Evolutionary conservation across 2,888 invertebrate species (phyloP).

Genomic region (Drosophila kuntzei): DNA sequence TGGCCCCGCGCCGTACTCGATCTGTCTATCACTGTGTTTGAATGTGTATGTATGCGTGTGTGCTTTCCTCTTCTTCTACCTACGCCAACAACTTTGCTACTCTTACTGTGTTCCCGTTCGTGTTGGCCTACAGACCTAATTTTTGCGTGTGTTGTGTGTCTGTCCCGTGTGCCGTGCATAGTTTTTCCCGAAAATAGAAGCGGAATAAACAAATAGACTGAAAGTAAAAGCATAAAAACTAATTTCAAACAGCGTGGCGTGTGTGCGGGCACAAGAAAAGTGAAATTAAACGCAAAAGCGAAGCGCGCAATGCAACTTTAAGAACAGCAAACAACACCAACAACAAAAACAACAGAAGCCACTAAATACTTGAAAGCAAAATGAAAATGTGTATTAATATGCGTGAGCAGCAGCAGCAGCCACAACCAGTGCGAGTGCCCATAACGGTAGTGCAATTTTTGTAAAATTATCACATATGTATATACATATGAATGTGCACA

Average conservation of each 20-base stretch:
- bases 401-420: slow-evolving; percentile 23
- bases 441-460: slow-evolving; percentile 45
- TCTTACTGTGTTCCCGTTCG: slow-evolving; percentile 81
- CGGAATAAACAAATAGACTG: slow-evolving; percentile 60
- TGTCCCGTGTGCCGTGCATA: slow-evolving; percentile 68
- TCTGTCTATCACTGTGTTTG: slow-evolving; percentile 28
- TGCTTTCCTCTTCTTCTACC: slow-evolving; percentile 77
- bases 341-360: slow-evolving; percentile 30
- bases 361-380: slow-evolving; percentile 33
- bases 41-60: slow-evolving; percentile 47
- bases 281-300: slow-evolving; percentile 35
- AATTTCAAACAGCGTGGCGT: slow-evolving; percentile 30
- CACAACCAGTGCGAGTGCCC: slow-evolving; percentile 18
- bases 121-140: slow-evolving; percentile 81
- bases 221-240: slow-evolving; percentile 54
- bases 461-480: slow-evolving; percentile 40
- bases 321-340: slow-evolving; percentile 23
- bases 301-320: slow-evolving; percentile 36
- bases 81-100: slow-evolving; percentile 79
- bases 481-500: slow-evolving; percentile 23
- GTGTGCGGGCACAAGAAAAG: slow-evolving; percentile 27
- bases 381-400: slow-evolving; percentile 38
- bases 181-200: slow-evolving; percentile 74
- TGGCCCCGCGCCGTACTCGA: slow-evolving; percentile 53
- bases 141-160: slow-evolving; percentile 71